A percentile compares a stretch with the other conserved stretches of the same genome.
Evolutionary conservation across 2,888 invertebrate species (phyloP).

Genomic region (Drepanosiphum platanoidis): DNA sequence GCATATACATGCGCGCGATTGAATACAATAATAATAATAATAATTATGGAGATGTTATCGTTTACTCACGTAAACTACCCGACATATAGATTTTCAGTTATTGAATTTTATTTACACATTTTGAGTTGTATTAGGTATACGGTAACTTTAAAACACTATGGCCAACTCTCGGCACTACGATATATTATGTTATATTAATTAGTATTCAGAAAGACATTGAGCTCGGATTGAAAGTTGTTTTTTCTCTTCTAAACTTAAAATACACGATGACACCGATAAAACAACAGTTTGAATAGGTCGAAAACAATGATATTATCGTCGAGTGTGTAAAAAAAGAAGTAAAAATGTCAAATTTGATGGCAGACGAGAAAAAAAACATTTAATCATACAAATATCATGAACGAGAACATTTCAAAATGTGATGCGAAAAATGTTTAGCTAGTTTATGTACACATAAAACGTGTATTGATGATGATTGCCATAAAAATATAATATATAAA

Average conservation of each 20-base stretch:
- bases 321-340: background rate
- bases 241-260: background rate
- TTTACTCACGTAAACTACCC: conserved; percentile 17
- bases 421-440: background rate
- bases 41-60: background rate
- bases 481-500: background rate
- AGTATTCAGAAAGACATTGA: conserved; percentile 35
- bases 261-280: conserved; percentile 10
- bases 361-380: background rate
- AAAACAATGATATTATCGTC: too few species aligned
- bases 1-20: background rate
- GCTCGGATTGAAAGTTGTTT: conserved; percentile 18
- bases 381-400: background rate
- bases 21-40: too few species aligned
- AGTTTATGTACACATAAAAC: background rate
- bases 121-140: conserved; percentile 9
- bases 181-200: too few species aligned
- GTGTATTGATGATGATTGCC: background rate
- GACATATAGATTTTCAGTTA: background rate
- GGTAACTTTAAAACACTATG: conserved; percentile 49
- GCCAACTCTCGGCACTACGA: background rate
- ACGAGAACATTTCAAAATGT: background rate
- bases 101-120: conserved; percentile 28
- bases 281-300: too few species aligned
- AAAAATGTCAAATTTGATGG: background rate